Evolutionary conservation across 2,113 vertebrate genomes (phyloP).

Genomic region (Marcusenius ussheri): DNA sequence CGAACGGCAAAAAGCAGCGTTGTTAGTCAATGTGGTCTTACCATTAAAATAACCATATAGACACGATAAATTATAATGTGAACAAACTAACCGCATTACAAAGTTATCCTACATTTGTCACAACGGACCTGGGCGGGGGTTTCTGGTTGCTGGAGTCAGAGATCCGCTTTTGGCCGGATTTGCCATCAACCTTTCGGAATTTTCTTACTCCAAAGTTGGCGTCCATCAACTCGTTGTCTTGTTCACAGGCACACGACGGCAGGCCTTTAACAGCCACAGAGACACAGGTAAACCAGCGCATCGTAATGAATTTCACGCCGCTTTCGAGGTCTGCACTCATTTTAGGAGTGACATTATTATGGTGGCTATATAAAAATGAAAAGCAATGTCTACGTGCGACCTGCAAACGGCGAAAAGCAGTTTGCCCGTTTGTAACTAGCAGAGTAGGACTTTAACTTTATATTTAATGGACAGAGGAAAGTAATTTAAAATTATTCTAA

Average conservation of each 20-base stretch:
- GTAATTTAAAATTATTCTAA: background rate
- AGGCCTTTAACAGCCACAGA: background rate
- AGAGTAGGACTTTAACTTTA: background rate
- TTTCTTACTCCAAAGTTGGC: background rate
- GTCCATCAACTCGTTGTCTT: background rate
- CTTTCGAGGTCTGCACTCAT: background rate
- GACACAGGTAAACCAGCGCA: background rate
- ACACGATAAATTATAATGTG: background rate
- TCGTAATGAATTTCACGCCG: background rate
- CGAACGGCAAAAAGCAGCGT: background rate
- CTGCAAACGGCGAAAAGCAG: background rate
- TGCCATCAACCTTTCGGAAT: background rate
- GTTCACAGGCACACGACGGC: background rate
- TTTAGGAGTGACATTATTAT: background rate
- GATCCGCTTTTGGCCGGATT: background rate
- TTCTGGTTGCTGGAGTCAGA: background rate
- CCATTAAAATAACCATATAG: background rate
- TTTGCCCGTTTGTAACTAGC: background rate
- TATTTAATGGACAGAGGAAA: background rate
- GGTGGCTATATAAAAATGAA: background rate
- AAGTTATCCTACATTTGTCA: background rate
- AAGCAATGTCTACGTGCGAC: background rate
- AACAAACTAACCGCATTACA: background rate
- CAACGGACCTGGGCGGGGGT: constrained; percentile 11
- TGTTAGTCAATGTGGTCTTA: background rate